Evolutionary conservation across 2,113 vertebrate genomes (phyloP).

Genomic region (Paramormyrops kingsleyae): DNA sequence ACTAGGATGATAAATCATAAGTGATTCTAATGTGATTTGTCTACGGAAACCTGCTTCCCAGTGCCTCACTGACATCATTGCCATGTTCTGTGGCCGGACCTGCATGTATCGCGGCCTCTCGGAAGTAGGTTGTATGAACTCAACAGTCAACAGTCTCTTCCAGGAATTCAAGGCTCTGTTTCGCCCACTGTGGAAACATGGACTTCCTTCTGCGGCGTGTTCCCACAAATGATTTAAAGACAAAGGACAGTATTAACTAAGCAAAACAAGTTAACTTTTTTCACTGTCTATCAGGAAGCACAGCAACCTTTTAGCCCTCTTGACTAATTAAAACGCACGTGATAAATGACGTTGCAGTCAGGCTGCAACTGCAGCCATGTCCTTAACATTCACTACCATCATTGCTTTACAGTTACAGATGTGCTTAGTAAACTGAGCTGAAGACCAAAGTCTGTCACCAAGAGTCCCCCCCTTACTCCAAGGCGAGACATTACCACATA

Average conservation of each 20-base stretch:
- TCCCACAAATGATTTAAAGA: constrained; percentile 17
- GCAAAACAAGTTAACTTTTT: constrained; percentile 22
- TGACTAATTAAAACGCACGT: constrained; percentile 6
- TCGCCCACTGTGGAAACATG: constrained; percentile 5
- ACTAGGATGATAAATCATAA: background rate
- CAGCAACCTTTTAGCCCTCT: background rate
- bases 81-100: background rate
- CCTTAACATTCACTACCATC: background rate
- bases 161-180: constrained; percentile 21
- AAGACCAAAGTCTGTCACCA: background rate
- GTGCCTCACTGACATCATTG: background rate
- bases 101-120: background rate
- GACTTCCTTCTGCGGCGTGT: constrained; percentile 16
- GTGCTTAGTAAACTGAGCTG: background rate
- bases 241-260: constrained; percentile 21
- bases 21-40: background rate
- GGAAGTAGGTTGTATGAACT: background rate
- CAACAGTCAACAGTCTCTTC: constrained; percentile 7
- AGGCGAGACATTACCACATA: background rate
- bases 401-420: background rate
- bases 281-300: constrained; percentile 17
- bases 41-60: background rate
- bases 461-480: background rate
- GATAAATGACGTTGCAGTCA: background rate
- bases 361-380: background rate